These are phyloP conservation scores for Ibycter americanus DNA, from an alignment of 2,797 vertebrate genomes.

Conservation along the genomic window DNA sequence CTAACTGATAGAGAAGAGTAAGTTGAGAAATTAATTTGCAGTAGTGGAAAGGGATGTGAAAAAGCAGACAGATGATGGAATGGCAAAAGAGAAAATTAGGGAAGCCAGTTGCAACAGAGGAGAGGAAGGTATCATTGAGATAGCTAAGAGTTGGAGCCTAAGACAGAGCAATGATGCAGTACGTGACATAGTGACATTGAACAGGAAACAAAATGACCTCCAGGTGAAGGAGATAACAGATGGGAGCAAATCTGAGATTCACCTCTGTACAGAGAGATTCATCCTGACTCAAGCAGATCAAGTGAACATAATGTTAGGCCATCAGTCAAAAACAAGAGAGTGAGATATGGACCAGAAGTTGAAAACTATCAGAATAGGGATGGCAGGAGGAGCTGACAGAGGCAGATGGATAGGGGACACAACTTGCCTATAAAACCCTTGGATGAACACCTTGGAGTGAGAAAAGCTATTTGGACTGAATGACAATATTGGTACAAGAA, in stretches of 20 bases:
- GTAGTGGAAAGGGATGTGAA: not conserved
- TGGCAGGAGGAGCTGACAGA: not conserved
- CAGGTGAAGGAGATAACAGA: not conserved
- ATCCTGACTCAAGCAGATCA: not conserved
- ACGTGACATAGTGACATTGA: not conserved
- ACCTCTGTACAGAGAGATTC: not conserved
- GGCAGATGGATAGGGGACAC: not conserved
- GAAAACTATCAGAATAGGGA: not conserved
- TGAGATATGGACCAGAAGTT: not conserved
- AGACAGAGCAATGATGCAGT: not conserved
- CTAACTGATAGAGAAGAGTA: not conserved
- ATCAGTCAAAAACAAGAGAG: not conserved
- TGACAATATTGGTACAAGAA: not conserved
- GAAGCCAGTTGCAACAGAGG: slow-evolving; percentile 4
- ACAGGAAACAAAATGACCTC: not conserved
- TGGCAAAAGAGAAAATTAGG: not conserved
- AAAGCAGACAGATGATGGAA: slow-evolving; percentile 1
- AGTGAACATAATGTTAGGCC: not conserved
- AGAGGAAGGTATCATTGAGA: not conserved
- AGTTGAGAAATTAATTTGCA: not conserved
- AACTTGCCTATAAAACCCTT: not conserved
- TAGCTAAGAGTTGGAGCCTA: not conserved
- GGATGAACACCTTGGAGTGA: not conserved
- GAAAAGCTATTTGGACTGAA: not conserved
- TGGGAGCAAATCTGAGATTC: not conserved